phyloP scores from a whole-genome alignment of 92 coral and sea anemone genomes.

The Porites lobata region DNA sequence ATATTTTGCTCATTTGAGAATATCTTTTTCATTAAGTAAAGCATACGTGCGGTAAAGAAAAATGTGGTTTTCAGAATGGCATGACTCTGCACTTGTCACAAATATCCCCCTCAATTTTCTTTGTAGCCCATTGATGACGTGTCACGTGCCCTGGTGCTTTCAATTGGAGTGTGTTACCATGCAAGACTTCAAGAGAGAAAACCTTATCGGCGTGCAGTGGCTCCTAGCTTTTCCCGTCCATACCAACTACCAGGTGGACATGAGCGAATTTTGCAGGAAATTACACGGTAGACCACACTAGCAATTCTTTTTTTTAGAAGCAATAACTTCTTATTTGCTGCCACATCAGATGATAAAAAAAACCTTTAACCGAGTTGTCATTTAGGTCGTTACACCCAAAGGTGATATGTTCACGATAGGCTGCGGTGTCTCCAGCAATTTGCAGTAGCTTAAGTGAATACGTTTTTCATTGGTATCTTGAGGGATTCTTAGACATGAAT shows the following conservation, averaged over 20 bases:
- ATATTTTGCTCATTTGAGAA: no score
- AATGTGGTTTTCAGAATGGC: no score
- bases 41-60: no score
- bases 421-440: no score
- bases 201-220: conserved; percentile 69
- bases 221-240: conserved; percentile 52
- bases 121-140: conserved; percentile 71
- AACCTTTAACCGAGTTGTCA: not conserved
- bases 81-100: not conserved
- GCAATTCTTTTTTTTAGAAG: no score
- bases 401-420: not conserved
- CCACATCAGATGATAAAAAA: no score
- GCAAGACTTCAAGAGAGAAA: conserved; percentile 79
- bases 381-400: not conserved
- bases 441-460: no score
- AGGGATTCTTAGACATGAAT: not conserved
- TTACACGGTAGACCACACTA: conserved; percentile 53
- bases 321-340: no score
- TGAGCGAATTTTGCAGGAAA: conserved; percentile 65
- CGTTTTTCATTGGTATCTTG: not conserved
- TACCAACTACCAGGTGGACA: conserved; percentile 76
- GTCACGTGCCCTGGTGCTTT: conserved; percentile 81
- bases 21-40: no score
- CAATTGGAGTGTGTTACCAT: conserved; percentile 89
- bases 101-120: not conserved